Evolutionary conservation across 2,888 invertebrate species (phyloP).

Genomic region (Mantis religiosa): DNA sequence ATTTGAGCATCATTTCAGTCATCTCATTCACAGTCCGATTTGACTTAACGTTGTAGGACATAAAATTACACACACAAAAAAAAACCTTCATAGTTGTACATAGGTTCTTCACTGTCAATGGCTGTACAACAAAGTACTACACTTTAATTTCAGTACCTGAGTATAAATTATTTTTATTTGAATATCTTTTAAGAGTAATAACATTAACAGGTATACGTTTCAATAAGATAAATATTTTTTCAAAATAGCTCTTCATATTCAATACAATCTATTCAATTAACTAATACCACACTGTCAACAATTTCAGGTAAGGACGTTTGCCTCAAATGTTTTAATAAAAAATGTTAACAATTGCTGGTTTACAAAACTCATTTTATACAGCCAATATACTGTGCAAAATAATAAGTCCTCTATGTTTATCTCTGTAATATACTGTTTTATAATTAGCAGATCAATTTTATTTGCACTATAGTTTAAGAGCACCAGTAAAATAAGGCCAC

Average conservation of each 20-base stretch:
- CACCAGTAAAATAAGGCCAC: conserved; percentile 6
- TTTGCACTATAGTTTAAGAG: background rate
- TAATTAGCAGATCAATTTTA: background rate
- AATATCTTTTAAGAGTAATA: background rate
- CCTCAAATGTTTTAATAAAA: background rate
- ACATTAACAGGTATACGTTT: background rate
- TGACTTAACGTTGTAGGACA: too few species aligned
- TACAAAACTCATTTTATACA: background rate
- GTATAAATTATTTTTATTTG: background rate
- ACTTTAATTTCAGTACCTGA: background rate
- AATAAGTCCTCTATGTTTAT: background rate
- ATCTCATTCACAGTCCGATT: too few species aligned
- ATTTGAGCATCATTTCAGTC: too few species aligned
- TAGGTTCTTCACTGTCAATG: background rate
- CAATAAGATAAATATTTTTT: background rate
- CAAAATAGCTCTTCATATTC: background rate
- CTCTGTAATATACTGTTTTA: background rate
- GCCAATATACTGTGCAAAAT: background rate
- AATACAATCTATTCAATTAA: background rate
- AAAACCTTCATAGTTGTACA: too few species aligned
- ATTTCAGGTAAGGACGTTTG: background rate
- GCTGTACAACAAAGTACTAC: background rate
- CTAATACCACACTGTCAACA: background rate
- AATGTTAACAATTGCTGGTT: background rate
- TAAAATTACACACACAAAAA: too few species aligned